These are phyloP conservation scores for Neoascia interrupta DNA, from an alignment of 2,888 invertebrate genomes.

Conservation along the genomic window DNA sequence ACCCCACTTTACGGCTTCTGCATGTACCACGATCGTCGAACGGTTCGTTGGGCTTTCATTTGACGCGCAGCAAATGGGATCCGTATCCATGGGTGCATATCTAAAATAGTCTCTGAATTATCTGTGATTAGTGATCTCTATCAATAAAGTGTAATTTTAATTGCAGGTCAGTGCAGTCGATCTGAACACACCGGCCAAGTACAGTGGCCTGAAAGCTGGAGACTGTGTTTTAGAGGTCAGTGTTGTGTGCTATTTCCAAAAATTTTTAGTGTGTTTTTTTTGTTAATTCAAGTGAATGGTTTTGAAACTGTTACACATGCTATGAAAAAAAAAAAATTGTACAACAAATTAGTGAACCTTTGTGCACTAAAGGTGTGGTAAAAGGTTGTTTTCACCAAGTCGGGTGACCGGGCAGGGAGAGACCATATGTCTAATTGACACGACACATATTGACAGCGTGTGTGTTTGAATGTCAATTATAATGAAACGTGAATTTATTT, in stretches of 20 bases:
- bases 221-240: conserved; percentile 87
- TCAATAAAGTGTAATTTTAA: conserved; percentile 24
- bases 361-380: background rate
- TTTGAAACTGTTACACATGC: too few relatives aligned
- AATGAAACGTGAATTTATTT: background rate
- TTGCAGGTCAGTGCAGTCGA: conserved; percentile 84
- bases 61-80: conserved; percentile 89
- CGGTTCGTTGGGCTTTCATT: conserved; percentile 85
- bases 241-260: too few relatives aligned
- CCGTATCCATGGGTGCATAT: conserved; percentile 88
- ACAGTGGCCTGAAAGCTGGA: conserved; percentile 84
- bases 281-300: too few relatives aligned
- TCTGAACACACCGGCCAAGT: conserved; percentile 82
- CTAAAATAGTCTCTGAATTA: background rate
- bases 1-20: conserved; percentile 79
- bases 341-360: background rate
- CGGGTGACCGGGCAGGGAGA: background rate
- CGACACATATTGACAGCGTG: conserved; percentile 8
- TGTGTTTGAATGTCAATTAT: conserved; percentile 6
- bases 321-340: too few relatives aligned
- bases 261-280: too few relatives aligned
- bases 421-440: conserved; percentile 20
- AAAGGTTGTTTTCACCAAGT: background rate
- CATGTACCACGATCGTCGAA: conserved; percentile 82
- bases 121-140: conserved; percentile 4